phyloP scores from a whole-genome alignment of 2,113 vertebrate genomes.

The Elephas maximus region DNA sequence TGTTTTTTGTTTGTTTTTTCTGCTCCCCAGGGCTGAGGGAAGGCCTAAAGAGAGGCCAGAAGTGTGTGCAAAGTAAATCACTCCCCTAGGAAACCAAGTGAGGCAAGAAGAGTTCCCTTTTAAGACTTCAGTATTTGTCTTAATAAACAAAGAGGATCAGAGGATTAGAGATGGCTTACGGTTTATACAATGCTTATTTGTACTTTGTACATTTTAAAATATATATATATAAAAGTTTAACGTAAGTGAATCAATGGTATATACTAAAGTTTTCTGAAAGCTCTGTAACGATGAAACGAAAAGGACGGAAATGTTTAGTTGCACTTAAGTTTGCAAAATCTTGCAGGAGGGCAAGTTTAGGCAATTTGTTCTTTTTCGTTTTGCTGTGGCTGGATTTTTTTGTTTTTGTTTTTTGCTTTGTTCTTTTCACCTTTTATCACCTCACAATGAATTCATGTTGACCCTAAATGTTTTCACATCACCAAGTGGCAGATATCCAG shows the following conservation, averaged over 20 bases:
- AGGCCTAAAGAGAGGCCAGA: neutral
- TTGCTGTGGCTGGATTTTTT: neutral
- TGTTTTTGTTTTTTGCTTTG: neutral
- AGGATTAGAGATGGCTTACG: neutral
- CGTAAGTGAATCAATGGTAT: neutral
- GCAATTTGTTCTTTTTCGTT: neutral
- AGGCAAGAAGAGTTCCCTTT: neutral
- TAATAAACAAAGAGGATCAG: neutral
- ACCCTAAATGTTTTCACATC: neutral
- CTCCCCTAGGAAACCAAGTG: neutral
- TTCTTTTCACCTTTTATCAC: neutral
- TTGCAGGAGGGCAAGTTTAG: neutral
- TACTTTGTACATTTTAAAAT: neutral
- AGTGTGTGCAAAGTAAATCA: neutral
- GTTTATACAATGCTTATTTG: neutral
- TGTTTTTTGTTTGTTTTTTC: neutral
- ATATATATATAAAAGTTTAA: neutral
- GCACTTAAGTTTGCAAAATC: neutral
- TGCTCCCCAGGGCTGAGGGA: neutral
- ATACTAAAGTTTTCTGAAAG: neutral
- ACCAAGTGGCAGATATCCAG: neutral
- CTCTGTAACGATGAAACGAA: constrained; percentile 37
- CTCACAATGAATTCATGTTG: neutral
- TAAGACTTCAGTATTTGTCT: neutral
- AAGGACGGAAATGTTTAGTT: neutral